Percentiles rank a stretch among this genome's conserved stretches.
These are phyloP conservation scores for Aphis craccivora DNA, from an alignment of 1,140 invertebrate genomes.

Conservation along the genomic window DNA sequence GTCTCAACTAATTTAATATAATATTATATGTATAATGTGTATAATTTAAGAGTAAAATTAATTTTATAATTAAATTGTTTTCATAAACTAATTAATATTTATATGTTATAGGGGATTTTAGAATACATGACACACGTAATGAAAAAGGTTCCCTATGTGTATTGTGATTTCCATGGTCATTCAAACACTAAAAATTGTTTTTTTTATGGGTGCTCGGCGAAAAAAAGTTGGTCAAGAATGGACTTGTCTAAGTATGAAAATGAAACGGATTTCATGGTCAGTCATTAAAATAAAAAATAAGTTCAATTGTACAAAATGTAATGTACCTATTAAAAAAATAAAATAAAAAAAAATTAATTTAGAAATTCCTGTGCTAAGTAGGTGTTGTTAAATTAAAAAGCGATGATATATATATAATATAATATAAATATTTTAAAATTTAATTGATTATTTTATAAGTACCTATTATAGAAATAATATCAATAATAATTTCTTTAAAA, in stretches of 20 bases:
- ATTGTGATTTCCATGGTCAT: slow-evolving; percentile 90
- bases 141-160: slow-evolving; percentile 74
- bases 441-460: background rate
- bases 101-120: slow-evolving; percentile 68
- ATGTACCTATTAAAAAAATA: background rate
- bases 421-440: background rate
- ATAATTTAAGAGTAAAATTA: background rate
- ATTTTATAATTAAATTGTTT: background rate
- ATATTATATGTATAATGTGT: background rate
- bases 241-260: slow-evolving; percentile 49
- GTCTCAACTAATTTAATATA: background rate
- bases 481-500: too few relatives aligned
- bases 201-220: slow-evolving; percentile 83
- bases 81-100: background rate
- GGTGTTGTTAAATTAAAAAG: background rate
- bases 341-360: background rate
- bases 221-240: slow-evolving; percentile 68
- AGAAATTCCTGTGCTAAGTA: background rate
- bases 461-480: too few relatives aligned
- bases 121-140: slow-evolving; percentile 71
- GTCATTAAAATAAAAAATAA: background rate
- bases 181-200: slow-evolving; percentile 89
- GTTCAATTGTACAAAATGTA: background rate
- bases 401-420: background rate
- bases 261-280: slow-evolving; percentile 50